phyloP scores from a whole-genome alignment of 2,113 vertebrate species.

The Bos taurus region ARS-UCD2.0 NC_037333.1:43994001-43994500 shows the following conservation, averaged over 20 bases:
- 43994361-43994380: not conserved
- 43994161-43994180: not conserved
- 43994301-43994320: not conserved
- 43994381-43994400: not conserved
- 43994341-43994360: not conserved
- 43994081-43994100: not conserved
- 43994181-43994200: slow-evolving; percentile 5
- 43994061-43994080: not conserved
- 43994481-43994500: not conserved
- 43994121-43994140: not conserved
- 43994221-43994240: not conserved
- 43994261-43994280: not conserved
- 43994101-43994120: not conserved
- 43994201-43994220: not conserved
- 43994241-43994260: not conserved
- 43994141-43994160: not conserved
- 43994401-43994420: not conserved
- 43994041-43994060: not conserved
- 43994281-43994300: not conserved
- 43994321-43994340: not conserved
- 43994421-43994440: not conserved
- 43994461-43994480: not conserved
- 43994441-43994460: not conserved
- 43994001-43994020: not conserved
- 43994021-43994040: slow-evolving; percentile 29